phyloP scores from a whole-genome alignment of 2,888 invertebrate genomes.

The Lagria hirta region DNA sequence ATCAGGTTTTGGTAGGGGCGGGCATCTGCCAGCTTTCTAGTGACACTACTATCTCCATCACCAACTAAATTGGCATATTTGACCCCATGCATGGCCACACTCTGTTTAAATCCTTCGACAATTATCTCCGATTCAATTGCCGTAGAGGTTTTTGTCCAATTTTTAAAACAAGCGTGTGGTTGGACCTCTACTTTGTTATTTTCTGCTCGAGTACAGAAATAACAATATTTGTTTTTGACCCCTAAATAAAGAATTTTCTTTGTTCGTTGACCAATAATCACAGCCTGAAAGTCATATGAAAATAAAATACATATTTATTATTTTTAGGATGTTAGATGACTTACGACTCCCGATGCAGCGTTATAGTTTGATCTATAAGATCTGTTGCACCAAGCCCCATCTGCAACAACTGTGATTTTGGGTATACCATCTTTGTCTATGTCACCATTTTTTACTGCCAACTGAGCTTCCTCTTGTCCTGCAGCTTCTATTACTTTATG shows the following conservation, averaged over 20 bases:
- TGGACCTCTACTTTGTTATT: not conserved
- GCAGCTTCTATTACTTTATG: not conserved
- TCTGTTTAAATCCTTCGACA: constrained; percentile 24
- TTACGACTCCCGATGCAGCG: constrained; percentile 1
- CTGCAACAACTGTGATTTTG: constrained; percentile 22
- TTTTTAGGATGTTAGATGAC: not conserved
- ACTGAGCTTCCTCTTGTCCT: constrained; percentile 2
- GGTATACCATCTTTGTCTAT: constrained; percentile 16
- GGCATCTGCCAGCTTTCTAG: too few species aligned
- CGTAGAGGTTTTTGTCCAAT: constrained; percentile 22
- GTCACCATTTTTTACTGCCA: constrained; percentile 1
- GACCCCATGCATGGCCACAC: constrained; percentile 20
- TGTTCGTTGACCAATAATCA: constrained; percentile 17
- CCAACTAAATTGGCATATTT: constrained; percentile 24
- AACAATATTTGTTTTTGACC: constrained; percentile 24
- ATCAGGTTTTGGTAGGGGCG: too few species aligned
- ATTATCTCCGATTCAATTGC: constrained; percentile 28
- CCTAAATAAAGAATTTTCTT: constrained; percentile 16
- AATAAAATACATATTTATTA: not conserved
- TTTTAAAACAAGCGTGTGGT: constrained; percentile 26
- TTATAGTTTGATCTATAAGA: constrained; percentile 12
- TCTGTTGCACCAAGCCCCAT: constrained; percentile 25
- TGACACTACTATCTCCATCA: constrained; percentile 18
- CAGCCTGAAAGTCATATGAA: constrained; percentile 1
- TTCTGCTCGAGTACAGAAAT: constrained; percentile 6